Percentiles rank a stretch among this genome's conserved stretches.
These are phyloP conservation scores for Cyrtonyx montezumae DNA, from an alignment of 2,113 vertebrate species.

Conservation along the genomic window DNA sequence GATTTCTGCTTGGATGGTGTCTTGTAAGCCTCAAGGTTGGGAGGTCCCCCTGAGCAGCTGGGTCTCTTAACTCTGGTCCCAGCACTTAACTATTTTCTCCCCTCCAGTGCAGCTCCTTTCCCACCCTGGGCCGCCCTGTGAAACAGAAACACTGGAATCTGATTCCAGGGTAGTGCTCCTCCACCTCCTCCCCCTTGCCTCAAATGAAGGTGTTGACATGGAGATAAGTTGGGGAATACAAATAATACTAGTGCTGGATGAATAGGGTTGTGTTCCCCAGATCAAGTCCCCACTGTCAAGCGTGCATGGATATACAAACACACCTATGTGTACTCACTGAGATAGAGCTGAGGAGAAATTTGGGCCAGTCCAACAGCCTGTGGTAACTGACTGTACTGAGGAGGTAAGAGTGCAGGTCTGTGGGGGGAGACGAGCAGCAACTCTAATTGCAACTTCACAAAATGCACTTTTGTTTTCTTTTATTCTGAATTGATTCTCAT, in stretches of 20 bases:
- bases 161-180: not conserved
- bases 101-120: not conserved
- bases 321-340: not conserved
- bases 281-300: conserved; percentile 36
- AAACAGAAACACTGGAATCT: not conserved
- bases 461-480: conserved; percentile 57
- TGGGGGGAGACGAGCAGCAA: not conserved
- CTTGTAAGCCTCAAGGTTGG: not conserved
- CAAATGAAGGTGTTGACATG: conserved; percentile 34
- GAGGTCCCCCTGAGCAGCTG: not conserved
- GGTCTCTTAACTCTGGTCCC: not conserved
- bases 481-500: conserved; percentile 70
- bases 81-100: not conserved
- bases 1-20: not conserved
- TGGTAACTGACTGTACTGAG: not conserved
- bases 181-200: not conserved
- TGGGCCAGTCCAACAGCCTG: not conserved
- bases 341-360: not conserved
- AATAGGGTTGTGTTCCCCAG: conserved; percentile 56
- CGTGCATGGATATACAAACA: not conserved
- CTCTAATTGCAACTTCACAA: not conserved
- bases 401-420: not conserved
- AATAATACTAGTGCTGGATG: conserved; percentile 33
- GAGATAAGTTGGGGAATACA: conserved; percentile 52
- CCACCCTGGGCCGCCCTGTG: fast-evolving